Percentiles rank a stretch among this genome's conserved stretches.
phyloP scores from a whole-genome alignment of 2,113 vertebrate species.

The Myrmophylax atrothorax region DNA sequence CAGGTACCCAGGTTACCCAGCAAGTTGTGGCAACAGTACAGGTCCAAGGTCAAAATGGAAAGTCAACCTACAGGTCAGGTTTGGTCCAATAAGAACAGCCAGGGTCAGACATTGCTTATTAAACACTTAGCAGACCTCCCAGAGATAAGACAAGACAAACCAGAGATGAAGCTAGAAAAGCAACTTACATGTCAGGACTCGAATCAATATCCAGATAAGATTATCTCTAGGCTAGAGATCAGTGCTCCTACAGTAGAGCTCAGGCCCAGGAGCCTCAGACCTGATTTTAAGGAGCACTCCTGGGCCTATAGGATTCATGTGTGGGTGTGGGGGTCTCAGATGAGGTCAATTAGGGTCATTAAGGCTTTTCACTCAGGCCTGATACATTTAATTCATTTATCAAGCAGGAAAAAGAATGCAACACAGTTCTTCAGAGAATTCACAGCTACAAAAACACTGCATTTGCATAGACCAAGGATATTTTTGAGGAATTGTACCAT shows the following conservation, averaged over 20 bases:
- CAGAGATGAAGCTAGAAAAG: accelerated
- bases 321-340: neutral
- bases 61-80: too few species aligned
- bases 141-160: neutral
- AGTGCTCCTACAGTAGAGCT: accelerated
- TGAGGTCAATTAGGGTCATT: neutral
- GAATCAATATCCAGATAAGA: accelerated
- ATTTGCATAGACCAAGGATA: neutral
- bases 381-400: neutral
- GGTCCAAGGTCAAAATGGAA: neutral
- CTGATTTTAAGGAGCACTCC: neutral
- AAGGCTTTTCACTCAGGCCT: neutral
- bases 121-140: accelerated
- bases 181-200: accelerated
- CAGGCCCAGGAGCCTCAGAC: accelerated
- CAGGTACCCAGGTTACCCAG: neutral
- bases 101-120: neutral
- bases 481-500: neutral
- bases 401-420: neutral
- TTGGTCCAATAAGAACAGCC: neutral
- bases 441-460: neutral
- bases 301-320: neutral
- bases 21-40: accelerated
- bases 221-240: accelerated
- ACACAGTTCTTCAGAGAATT: neutral